These are phyloP conservation scores for Melanostigma gelatinosum DNA, from an alignment of 2,113 vertebrate genomes.

Conservation along the genomic window DNA sequence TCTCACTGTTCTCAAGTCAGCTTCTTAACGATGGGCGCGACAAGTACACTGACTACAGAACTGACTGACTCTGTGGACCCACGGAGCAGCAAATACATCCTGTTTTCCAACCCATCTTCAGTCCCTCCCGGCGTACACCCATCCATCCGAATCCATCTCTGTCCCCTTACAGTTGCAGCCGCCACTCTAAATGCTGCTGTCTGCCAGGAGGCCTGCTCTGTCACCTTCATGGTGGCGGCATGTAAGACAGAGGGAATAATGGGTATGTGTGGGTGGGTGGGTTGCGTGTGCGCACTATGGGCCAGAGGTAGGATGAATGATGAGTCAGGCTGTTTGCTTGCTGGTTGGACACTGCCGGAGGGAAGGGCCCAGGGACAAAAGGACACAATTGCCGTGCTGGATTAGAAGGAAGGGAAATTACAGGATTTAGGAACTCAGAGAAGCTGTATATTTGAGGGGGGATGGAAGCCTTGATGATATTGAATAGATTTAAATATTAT, in stretches of 20 bases:
- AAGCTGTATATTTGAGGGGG: neutral
- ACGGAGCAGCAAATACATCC: conserved; percentile 20
- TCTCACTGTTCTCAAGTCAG: conserved; percentile 18
- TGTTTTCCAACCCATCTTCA: conserved; percentile 35
- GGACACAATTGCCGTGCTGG: conserved; percentile 27
- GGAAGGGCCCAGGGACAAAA: conserved; percentile 27
- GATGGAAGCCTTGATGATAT: conserved; percentile 11
- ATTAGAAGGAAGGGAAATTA: conserved; percentile 30
- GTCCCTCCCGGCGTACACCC: conserved; percentile 11
- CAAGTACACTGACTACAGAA: conserved; percentile 4
- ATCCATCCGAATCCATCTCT: conserved; percentile 79
- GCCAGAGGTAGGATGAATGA: conserved; percentile 54
- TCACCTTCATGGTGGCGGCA: conserved; percentile 69
- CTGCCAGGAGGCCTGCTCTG: conserved; percentile 60
- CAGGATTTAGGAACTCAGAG: conserved; percentile 4
- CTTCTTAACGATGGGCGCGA: neutral
- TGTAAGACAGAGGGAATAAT: conserved; percentile 60
- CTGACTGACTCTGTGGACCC: conserved; percentile 12
- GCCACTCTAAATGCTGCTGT: conserved; percentile 61
- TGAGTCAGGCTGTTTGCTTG: conserved; percentile 69
- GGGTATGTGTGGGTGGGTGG: conserved; percentile 42
- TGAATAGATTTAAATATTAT: neutral
- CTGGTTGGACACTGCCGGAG: conserved; percentile 26
- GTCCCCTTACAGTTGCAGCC: conserved; percentile 80
- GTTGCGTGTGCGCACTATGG: conserved; percentile 13